These are phyloP conservation scores for Lycaon pictus DNA, from an alignment of 2,113 vertebrate species.

Conservation along the genomic window DNA sequence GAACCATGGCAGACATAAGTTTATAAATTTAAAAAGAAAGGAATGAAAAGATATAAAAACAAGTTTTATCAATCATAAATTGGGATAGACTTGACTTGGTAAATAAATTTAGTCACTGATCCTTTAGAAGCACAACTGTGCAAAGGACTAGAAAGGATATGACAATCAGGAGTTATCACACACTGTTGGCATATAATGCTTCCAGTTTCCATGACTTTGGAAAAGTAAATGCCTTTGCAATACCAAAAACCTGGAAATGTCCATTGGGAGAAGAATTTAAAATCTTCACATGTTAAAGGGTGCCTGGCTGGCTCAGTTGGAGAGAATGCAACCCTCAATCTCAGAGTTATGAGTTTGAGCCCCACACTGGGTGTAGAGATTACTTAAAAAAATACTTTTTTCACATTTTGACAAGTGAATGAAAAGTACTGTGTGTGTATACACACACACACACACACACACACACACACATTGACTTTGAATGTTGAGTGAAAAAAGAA, in stretches of 20 bases:
- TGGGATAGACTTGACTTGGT: neutral
- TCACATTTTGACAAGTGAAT: neutral
- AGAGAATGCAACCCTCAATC: neutral
- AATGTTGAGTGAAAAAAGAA: neutral
- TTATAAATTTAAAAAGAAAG: constrained; percentile 16
- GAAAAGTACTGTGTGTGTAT: neutral
- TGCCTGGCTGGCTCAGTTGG: neutral
- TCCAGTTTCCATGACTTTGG: neutral
- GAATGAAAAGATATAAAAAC: neutral
- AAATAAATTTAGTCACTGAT: neutral
- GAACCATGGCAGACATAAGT: neutral
- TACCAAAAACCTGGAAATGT: neutral
- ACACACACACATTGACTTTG: neutral
- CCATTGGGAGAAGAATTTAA: neutral
- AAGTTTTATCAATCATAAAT: neutral
- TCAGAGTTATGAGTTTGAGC: neutral
- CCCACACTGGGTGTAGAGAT: neutral
- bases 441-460: too few species aligned
- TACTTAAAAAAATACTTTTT: neutral
- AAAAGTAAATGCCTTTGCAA: neutral
- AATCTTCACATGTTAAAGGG: neutral
- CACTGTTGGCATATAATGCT: neutral
- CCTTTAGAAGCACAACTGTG: neutral
- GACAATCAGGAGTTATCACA: neutral
- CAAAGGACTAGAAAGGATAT: neutral